Conservation (phyloP, 2,888 invertebrate species). For the Apotomis turbidana region DNA sequence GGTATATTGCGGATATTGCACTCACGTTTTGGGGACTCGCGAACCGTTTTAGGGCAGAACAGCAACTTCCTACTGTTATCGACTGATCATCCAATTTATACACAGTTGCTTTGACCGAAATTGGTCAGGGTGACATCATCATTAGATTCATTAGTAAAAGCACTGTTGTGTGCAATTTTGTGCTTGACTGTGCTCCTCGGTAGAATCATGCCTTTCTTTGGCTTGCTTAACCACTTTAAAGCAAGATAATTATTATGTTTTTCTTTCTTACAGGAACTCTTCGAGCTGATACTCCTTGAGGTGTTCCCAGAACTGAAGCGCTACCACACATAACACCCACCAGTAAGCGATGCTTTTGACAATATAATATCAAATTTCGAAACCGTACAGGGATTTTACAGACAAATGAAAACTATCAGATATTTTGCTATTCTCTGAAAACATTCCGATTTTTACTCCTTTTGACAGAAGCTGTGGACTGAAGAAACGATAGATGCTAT, state of each 20-base stretch:
- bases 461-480: slow-evolving; percentile 45
- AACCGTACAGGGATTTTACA: slow-evolving; percentile 44
- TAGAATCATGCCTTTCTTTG: too few species aligned
- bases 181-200: too few species aligned
- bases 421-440: slow-evolving; percentile 57
- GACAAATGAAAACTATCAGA: slow-evolving; percentile 35
- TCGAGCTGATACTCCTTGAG: slow-evolving; percentile 87
- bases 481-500: slow-evolving; percentile 48
- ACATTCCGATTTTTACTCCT: slow-evolving; percentile 53
- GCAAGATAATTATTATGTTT: slow-evolving; percentile 28
- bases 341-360: slow-evolving; percentile 58
- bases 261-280: slow-evolving; percentile 84
- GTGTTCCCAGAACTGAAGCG: slow-evolving; percentile 88
- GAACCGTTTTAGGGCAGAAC: too few species aligned
- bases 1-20: too few species aligned
- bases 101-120: too few species aligned
- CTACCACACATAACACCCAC: slow-evolving; percentile 61
- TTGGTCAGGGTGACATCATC: too few species aligned
- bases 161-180: too few species aligned
- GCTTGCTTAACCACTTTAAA: neutral
- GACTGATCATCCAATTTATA: too few species aligned
- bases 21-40: too few species aligned
- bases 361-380: slow-evolving; percentile 53
- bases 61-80: too few species aligned
- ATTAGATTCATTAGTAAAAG: too few species aligned